Percentiles rank a stretch among this genome's conserved stretches.
Evolutionary conservation across 2,113 vertebrate species (phyloP).

Genomic region (Pogonocichla stellata): DNA sequence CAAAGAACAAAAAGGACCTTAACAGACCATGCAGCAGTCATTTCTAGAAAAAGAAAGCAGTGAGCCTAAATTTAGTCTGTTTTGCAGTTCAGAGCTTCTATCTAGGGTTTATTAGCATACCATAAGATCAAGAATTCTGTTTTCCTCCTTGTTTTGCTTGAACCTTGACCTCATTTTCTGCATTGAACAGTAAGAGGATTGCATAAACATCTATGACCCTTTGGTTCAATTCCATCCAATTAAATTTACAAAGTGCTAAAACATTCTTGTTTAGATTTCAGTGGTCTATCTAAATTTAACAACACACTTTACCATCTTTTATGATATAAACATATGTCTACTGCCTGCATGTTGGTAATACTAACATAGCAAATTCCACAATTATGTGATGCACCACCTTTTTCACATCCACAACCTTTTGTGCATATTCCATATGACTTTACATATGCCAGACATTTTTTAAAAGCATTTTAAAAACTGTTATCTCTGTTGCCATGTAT

Average conservation of each 20-base stretch:
- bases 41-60: not conserved
- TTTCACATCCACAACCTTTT: not conserved
- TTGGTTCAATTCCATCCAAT: not conserved
- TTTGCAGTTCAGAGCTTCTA: not conserved
- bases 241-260: not conserved
- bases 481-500: not conserved
- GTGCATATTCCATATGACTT: not conserved
- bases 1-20: not conserved
- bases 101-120: not conserved
- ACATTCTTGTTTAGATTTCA: not conserved
- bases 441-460: not conserved
- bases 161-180: not conserved
- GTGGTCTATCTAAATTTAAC: not conserved
- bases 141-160: not conserved
- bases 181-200: not conserved
- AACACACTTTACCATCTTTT: not conserved
- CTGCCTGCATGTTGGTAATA: not conserved
- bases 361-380: not conserved
- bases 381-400: not conserved
- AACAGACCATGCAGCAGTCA: not conserved
- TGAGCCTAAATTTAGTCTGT: not conserved
- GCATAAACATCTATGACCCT: not conserved
- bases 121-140: not conserved
- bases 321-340: not conserved
- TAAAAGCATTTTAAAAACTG: not conserved